phyloP scores from a whole-genome alignment of 2,888 invertebrate species.

The Quadroppia sp. region DNA sequence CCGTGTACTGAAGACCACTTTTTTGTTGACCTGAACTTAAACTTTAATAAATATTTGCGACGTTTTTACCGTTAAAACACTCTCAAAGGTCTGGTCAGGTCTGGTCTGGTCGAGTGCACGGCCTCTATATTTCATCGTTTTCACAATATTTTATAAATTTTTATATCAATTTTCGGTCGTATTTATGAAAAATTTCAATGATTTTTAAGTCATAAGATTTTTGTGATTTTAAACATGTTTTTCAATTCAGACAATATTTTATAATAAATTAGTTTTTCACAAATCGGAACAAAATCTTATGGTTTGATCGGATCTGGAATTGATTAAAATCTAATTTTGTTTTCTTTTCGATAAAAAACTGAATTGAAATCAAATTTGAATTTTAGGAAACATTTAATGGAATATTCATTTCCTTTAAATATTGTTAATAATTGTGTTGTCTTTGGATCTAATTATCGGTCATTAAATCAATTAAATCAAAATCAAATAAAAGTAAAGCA shows the following conservation, averaged over 20 bases:
- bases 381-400: not conserved
- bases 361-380: no score
- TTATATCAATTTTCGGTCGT: not conserved
- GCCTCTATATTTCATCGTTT: slow-evolving; percentile 9
- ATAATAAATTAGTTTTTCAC: not conserved
- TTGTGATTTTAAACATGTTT: not conserved
- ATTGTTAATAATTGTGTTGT: no score
- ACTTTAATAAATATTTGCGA: slow-evolving; percentile 16
- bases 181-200: not conserved
- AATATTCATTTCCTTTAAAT: no score
- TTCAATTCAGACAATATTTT: slow-evolving; percentile 2
- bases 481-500: not conserved
- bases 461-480: not conserved
- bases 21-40: not conserved
- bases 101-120: slow-evolving; percentile 30
- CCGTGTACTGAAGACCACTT: slow-evolving; percentile 21
- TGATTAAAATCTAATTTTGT: no score
- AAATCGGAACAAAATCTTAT: not conserved
- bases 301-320: no score
- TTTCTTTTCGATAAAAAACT: no score
- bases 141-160: not conserved
- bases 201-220: not conserved
- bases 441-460: not conserved
- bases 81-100: not conserved
- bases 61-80: not conserved